These are phyloP conservation scores for Lobophora halterata DNA, from an alignment of 2,888 invertebrate genomes.

Conservation along the genomic window DNA sequence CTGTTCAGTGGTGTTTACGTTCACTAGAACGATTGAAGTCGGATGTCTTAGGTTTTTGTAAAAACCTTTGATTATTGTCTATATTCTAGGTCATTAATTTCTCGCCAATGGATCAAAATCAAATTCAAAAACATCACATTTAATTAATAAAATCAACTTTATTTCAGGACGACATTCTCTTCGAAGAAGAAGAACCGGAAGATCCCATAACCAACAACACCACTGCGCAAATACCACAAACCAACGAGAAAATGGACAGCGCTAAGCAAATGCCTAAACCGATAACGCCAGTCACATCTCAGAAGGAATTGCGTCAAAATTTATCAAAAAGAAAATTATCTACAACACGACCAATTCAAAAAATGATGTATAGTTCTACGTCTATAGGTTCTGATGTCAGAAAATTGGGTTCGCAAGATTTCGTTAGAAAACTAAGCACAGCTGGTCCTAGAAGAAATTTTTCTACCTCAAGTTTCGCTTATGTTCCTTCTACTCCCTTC, in stretches of 20 bases:
- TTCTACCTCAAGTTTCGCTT: conserved; percentile 91
- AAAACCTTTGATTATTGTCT: no score
- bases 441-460: conserved; percentile 82
- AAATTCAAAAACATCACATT: no score
- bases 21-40: no score
- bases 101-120: no score
- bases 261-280: conserved; percentile 36
- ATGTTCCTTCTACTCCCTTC: conserved; percentile 88
- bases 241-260: conserved; percentile 39
- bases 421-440: conserved; percentile 56
- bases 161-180: conserved; percentile 67
- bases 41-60: no score
- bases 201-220: conserved; percentile 44
- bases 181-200: conserved; percentile 66
- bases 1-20: no score
- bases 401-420: conserved; percentile 64
- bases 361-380: conserved; percentile 78
- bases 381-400: conserved; percentile 80
- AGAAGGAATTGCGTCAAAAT: conserved; percentile 53
- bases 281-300: conserved; percentile 36
- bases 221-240: conserved; percentile 24
- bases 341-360: conserved; percentile 54
- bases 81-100: no score
- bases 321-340: conserved; percentile 64
- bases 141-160: conserved; percentile 10